A percentile compares a stretch with the other conserved stretches of the same genome.
Conservation (phyloP, 2,797 vertebrate genomes). For the Premnoplex brunnescens region DNA sequence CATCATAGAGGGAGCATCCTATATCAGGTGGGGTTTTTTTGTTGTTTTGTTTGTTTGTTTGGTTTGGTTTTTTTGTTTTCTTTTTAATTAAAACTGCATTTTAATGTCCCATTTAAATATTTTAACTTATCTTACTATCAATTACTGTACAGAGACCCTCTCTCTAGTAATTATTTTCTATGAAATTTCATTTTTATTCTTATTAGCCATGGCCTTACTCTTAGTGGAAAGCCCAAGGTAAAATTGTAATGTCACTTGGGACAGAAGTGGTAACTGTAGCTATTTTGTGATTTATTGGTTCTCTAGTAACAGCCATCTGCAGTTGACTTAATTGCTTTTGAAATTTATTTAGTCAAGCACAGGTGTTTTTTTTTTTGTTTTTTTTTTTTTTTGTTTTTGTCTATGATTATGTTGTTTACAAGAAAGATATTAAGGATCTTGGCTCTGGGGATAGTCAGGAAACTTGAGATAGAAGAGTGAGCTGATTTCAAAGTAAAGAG, state of each 20-base stretch:
- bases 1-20: background rate
- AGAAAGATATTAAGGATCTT: background rate
- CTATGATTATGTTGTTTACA: background rate
- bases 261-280: background rate
- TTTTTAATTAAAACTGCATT: background rate
- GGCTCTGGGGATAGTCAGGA: background rate
- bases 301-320: background rate
- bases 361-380: background rate
- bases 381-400: background rate
- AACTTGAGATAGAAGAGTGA: background rate
- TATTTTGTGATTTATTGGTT: background rate
- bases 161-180: background rate
- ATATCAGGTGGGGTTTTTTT: too few relatives aligned
- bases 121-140: background rate
- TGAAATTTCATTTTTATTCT: background rate
- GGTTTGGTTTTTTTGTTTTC: background rate
- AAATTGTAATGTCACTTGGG: background rate
- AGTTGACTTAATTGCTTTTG: background rate
- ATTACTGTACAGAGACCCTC: background rate
- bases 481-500: background rate
- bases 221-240: background rate
- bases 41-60: too few relatives aligned
- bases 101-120: background rate
- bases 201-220: background rate
- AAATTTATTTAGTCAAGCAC: background rate